These are phyloP conservation scores for Galago senegalensis DNA, from an alignment of 2,797 vertebrate genomes.

Conservation along the genomic window DNA sequence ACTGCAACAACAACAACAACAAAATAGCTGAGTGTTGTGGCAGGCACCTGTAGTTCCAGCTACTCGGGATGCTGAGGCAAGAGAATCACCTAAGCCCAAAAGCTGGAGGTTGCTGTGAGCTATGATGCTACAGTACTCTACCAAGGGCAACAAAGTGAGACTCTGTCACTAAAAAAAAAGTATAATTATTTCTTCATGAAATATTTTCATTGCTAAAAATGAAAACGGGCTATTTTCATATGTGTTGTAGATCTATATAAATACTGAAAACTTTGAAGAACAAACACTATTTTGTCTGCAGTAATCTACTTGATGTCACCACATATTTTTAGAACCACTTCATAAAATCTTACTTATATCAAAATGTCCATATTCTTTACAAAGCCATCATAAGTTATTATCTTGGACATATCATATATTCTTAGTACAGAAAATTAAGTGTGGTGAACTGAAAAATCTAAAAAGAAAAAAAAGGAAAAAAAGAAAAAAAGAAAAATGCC, in stretches of 20 bases:
- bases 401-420: conserved; percentile 3
- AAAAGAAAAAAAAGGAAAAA: neutral
- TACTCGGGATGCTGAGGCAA: no score
- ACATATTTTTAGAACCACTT: conserved; percentile 47
- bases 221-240: conserved; percentile 26
- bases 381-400: conserved; percentile 24
- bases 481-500: neutral
- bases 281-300: neutral
- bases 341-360: conserved; percentile 26
- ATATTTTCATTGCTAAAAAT: conserved; percentile 51
- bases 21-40: no score
- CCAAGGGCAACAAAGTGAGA: no score
- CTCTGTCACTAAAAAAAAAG: neutral
- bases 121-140: no score
- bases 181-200: conserved; percentile 23
- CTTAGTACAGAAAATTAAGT: conserved; percentile 7
- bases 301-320: conserved; percentile 28
- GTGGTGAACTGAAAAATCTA: conserved; percentile 42
- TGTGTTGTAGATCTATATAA: conserved; percentile 28
- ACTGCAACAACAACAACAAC: no score
- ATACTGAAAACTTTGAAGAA: neutral
- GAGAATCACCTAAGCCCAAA: no score
- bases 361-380: conserved; percentile 59
- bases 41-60: no score
- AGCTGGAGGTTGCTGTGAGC: no score